Evolutionary conservation across 2,888 invertebrate species (phyloP).

Genomic region (Trilocha varians): DNA sequence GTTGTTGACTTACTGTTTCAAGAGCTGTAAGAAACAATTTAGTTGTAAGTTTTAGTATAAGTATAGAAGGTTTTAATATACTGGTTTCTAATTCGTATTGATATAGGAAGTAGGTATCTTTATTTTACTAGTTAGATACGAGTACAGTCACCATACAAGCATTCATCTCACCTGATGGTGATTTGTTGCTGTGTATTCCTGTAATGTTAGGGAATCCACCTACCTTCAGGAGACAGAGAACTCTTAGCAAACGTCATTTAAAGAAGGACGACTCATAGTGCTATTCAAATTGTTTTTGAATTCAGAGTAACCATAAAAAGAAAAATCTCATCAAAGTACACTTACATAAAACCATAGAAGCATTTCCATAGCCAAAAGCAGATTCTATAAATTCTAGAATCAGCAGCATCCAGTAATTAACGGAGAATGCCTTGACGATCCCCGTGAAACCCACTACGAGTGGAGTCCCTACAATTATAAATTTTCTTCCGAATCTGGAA

Average conservation of each 20-base stretch:
- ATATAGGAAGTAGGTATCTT: too few species aligned
- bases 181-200: too few species aligned
- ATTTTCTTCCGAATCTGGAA: constrained; percentile 56
- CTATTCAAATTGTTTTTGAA: not conserved
- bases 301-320: not conserved
- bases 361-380: constrained; percentile 71
- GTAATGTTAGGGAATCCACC: too few species aligned
- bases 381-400: constrained; percentile 83
- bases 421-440: constrained; percentile 78
- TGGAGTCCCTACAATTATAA: constrained; percentile 57
- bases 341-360: constrained; percentile 61
- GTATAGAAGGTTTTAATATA: too few species aligned
- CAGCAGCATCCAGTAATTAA: constrained; percentile 78
- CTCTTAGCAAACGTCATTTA: too few species aligned
- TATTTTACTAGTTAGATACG: too few species aligned
- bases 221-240: too few species aligned
- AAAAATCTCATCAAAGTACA: constrained; percentile 8
- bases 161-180: too few species aligned
- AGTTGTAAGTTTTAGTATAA: not conserved
- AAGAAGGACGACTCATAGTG: too few species aligned
- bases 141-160: too few species aligned
- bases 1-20: constrained; percentile 54
- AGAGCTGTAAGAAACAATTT: constrained; percentile 45
- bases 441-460: constrained; percentile 76
- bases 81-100: too few species aligned